phyloP scores from a whole-genome alignment of 2,888 invertebrate species.

The Caenorhabditis sp. region DNA sequence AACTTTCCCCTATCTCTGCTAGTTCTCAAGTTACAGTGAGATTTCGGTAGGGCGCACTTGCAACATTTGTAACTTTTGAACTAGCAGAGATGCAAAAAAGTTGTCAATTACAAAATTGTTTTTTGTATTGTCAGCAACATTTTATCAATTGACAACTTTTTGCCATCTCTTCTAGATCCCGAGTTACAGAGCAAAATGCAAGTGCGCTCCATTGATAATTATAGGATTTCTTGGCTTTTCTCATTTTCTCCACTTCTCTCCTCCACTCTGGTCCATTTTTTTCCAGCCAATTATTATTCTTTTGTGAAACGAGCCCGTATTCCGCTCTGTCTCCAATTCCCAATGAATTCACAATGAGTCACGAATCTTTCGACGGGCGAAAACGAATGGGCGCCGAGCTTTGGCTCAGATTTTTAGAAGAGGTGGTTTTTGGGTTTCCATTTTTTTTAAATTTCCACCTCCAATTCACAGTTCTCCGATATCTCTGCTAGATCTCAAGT shows the following conservation, averaged over 20 bases:
- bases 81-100: background rate
- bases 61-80: background rate
- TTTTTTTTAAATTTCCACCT: background rate
- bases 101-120: background rate
- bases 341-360: conserved; percentile 53
- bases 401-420: too few relatives aligned
- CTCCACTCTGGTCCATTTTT: background rate
- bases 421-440: too few relatives aligned
- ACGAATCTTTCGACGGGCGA: background rate
- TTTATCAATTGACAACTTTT: conserved; percentile 2
- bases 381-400: background rate
- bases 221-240: background rate
- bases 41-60: background rate
- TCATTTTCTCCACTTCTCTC: background rate
- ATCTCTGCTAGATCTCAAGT: background rate
- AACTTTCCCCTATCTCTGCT: background rate
- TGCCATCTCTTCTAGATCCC: background rate
- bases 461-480: background rate
- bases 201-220: background rate
- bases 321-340: conserved; percentile 16
- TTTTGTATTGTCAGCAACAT: background rate
- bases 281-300: conserved; percentile 10
- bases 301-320: background rate
- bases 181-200: background rate
- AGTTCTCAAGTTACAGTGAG: background rate